Percentiles rank a stretch among this genome's conserved stretches.
phyloP scores from a whole-genome alignment of 2,797 vertebrate genomes.

The Ataeniobius toweri region DNA sequence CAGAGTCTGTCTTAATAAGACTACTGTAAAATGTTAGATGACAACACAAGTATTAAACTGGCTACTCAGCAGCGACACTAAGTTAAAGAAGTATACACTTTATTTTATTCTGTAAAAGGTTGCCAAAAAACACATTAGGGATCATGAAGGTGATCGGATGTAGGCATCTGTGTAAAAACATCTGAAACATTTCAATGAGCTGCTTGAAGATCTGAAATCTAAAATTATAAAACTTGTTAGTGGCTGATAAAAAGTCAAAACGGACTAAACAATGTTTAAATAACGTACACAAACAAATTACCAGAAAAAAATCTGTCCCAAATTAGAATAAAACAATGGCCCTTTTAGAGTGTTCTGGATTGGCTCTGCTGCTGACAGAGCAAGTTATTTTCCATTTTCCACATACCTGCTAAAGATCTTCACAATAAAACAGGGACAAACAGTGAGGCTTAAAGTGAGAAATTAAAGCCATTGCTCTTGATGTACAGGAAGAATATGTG shows the following conservation, averaged over 20 bases:
- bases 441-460: constrained; percentile 66
- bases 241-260: constrained; percentile 19
- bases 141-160: constrained; percentile 33
- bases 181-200: constrained; percentile 49
- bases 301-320: constrained; percentile 19
- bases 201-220: constrained; percentile 51
- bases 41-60: constrained; percentile 36
- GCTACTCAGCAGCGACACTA: constrained; percentile 26
- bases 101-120: constrained; percentile 39
- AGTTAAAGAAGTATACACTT: constrained; percentile 43
- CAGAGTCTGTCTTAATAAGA: constrained; percentile 53
- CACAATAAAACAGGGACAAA: constrained; percentile 36
- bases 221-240: neutral
- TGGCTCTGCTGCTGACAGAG: constrained; percentile 29
- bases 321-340: constrained; percentile 16
- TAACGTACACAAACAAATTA: constrained; percentile 17
- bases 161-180: constrained; percentile 54
- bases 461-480: constrained; percentile 59
- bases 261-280: constrained; percentile 26
- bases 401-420: constrained; percentile 37
- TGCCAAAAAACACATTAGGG: constrained; percentile 36
- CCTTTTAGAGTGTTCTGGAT: constrained; percentile 33
- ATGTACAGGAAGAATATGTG: constrained; percentile 32
- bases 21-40: constrained; percentile 43
- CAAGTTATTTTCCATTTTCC: constrained; percentile 37